Percentiles rank a stretch among this genome's conserved stretches.
These are phyloP conservation scores for Bombyx huttoni DNA, from an alignment of 2,888 invertebrate species.

Conservation along the genomic window DNA sequence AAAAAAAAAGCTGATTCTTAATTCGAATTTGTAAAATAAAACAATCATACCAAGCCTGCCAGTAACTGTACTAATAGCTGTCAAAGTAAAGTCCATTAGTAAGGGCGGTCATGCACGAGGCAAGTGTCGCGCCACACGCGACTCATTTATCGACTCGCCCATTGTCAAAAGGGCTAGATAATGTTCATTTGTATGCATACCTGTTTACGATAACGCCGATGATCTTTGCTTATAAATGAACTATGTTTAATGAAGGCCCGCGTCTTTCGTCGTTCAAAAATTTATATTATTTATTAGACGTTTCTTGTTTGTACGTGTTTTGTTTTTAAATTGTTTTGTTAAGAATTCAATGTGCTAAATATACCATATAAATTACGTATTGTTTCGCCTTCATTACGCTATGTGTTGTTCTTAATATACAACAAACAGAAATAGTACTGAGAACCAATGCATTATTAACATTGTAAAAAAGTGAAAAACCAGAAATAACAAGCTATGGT, in stretches of 20 bases:
- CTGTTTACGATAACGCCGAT: constrained; percentile 16
- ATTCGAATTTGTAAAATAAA: no score
- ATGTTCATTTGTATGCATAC: constrained; percentile 26
- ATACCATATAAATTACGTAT: neutral
- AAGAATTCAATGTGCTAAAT: neutral
- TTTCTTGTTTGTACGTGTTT: neutral
- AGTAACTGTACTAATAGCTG: neutral
- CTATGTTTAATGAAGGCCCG: neutral
- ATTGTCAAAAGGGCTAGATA: constrained; percentile 18
- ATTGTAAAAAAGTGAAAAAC: neutral
- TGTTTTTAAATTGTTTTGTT: neutral
- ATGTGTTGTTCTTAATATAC: neutral
- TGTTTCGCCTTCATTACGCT: neutral
- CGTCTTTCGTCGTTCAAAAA: neutral
- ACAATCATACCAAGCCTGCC: neutral
- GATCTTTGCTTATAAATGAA: constrained; percentile 31
- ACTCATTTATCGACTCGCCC: constrained; percentile 19
- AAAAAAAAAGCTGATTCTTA: no score
- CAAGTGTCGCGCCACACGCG: constrained; percentile 14
- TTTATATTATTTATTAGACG: neutral
- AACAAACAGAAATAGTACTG: neutral
- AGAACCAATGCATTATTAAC: no score
- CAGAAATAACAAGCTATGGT: neutral
- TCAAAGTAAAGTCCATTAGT: constrained; percentile 9
- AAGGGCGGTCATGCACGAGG: constrained; percentile 17